These are phyloP conservation scores for Protobothrops mucrosquamatus DNA, from an alignment of 2,113 vertebrate genomes.

Conservation along the genomic window DNA sequence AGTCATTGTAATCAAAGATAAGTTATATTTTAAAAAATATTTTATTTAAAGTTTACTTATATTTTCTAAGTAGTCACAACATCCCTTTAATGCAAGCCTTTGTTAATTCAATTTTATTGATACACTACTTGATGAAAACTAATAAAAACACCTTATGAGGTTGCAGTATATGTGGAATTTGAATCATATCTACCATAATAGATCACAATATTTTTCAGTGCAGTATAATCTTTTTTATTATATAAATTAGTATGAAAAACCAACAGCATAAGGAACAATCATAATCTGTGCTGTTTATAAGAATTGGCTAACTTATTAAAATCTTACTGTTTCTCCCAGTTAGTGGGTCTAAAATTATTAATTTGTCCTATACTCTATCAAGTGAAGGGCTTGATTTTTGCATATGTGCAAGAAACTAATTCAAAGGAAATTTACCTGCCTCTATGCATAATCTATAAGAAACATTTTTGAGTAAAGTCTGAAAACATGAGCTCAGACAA, in stretches of 20 bases:
- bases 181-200: neutral
- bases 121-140: neutral
- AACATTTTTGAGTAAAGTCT: constrained; percentile 44
- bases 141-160: neutral
- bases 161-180: neutral
- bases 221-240: neutral
- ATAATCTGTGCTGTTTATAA: neutral
- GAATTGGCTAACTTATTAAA: neutral
- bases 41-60: neutral
- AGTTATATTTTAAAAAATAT: neutral
- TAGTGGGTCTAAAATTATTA: neutral
- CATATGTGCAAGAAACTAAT: constrained; percentile 33
- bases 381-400: neutral
- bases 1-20: neutral
- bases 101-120: neutral
- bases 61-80: neutral
- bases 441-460: constrained; percentile 22
- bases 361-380: neutral
- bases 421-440: constrained; percentile 20
- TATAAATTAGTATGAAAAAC: neutral
- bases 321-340: neutral
- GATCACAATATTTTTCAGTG: neutral
- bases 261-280: too few species aligned
- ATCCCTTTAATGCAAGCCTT: neutral
- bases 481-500: constrained; percentile 31